Evolutionary conservation across 2,113 vertebrate species (phyloP), one percentile per base, ranked within the genome.

Genomic region (Apistogramma diplotaenia): DNA sequence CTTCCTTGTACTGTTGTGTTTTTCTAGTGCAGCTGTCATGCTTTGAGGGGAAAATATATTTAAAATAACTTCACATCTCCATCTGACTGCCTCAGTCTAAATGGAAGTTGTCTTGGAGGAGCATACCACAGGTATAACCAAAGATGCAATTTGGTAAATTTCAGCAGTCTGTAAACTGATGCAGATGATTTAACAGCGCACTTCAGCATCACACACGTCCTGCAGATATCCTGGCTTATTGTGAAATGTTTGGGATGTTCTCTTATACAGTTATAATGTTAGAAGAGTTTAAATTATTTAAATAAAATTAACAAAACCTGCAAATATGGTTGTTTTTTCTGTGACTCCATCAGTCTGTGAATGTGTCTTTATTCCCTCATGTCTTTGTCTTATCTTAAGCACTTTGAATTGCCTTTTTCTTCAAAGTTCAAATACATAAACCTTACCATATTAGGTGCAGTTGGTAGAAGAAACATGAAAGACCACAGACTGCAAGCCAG

Each of bases 31-130:
- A 80, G 79, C 87, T 46, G 65, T 90, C 87, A 87, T 60, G 61
- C 74, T 87, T 43, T 60, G 67, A 85, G 76, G 80, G 75, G 33
- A 2, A 85, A 82, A 85, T 58, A 65, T 74, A 88, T 85, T 81
- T 61, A 67, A n/a, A n/a, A n/a, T 54, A 82, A 74, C 61, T 78
- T 56, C 56, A 54, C 59, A 19, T 83, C 78, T 85, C 59, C 40
- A 3, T 85, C 54, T 23, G 72, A 71, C 75, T 29, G 81, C 83
- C 27, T 75, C 29, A 1, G 62, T 56, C 71, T 67, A 21, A 84
- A 78, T 77, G 72, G 65, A 65, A 81, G 73, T 53, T 4, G 31
- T 51, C 82, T 70, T 79, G 3, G 10, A 82, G 73, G 56, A 46
- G 79, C 31, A 33, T 33, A 23, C 77, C 43, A 46, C 23, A 6